Base-by-base conservation (phyloP, 2,113 vertebrate genomes). In the Sitta europaea region DNA sequence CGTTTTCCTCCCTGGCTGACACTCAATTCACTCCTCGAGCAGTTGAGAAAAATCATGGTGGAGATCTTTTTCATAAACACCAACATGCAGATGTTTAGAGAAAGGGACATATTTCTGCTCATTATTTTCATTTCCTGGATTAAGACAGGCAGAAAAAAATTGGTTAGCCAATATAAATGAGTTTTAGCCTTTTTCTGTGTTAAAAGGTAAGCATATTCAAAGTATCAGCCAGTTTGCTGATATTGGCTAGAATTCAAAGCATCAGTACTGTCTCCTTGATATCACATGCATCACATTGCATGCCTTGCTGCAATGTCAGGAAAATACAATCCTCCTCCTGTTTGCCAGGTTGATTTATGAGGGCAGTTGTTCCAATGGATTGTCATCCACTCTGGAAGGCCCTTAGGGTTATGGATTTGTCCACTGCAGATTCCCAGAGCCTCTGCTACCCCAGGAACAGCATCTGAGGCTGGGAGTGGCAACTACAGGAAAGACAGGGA, bases 191-290 rank as follows among this genome's bases (percentile, higher is more conserved):
- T 17, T 33, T 77, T 90, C 63, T 92, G 14, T 31, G 15, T 62
- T 86, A 87, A 90, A 96, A 96, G 79, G 47, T 94, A 93, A 97
- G 75, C 62, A 91, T 95, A 97, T 71, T 88, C 25, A 80, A 76
- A 96, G 77, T 94, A 86, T 78, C 92, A 92, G 55, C 75, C 86
- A 95, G 75, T 55, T 63, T 94, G 31, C 68, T 70, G 50, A n/a
- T n/a, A n/a, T n/a, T 88, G 76, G 62, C 84, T 67, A 87, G 82
- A 96, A 78, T 77, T 68, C 53, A 95, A 96, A 73, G 45, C 55
- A 96, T 88, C 78, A n/a, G 57, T 35, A 88, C 36, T 0, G 0
- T 13, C 40, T 75, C 57, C 50, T 51, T 13, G 2, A 31, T 18
- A 88, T 47, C 36, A 33, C 9, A 35, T n/a, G n/a, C n/a, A n/a